Conservation (phyloP, 2,797 vertebrate genomes). For the Rallus crepitans region DNA sequence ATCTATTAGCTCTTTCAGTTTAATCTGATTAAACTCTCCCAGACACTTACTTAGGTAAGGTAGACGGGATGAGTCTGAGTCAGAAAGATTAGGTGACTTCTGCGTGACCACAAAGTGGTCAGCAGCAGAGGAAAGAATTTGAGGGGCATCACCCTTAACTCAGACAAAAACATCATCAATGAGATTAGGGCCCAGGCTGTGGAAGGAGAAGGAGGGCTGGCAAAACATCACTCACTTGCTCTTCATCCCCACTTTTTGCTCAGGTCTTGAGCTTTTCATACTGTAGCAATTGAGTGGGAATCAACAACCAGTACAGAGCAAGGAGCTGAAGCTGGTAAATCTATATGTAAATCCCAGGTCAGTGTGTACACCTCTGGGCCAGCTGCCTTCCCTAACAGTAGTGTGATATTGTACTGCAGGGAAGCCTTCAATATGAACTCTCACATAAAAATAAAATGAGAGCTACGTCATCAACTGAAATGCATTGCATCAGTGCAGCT, state of each 20-base stretch:
- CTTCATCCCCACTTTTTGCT: neutral
- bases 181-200: neutral
- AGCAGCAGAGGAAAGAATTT: neutral
- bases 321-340: neutral
- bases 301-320: neutral
- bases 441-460: neutral
- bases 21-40: slow-evolving; percentile 24
- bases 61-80: neutral
- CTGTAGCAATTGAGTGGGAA: neutral
- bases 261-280: neutral
- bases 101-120: neutral
- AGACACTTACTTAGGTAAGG: neutral
- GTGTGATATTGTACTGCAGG: neutral
- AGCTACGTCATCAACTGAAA: neutral
- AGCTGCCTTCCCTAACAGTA: neutral
- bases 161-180: rapidly evolving
- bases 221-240: rapidly evolving
- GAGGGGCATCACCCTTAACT: neutral
- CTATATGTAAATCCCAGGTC: neutral
- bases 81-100: neutral
- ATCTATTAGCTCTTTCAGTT: neutral
- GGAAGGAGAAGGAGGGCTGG: neutral
- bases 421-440: neutral
- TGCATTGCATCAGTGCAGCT: neutral
- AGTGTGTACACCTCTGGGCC: neutral